Base-by-base conservation (phyloP, 1,140 invertebrate genomes). In the Saccostrea cuccullata region DNA sequence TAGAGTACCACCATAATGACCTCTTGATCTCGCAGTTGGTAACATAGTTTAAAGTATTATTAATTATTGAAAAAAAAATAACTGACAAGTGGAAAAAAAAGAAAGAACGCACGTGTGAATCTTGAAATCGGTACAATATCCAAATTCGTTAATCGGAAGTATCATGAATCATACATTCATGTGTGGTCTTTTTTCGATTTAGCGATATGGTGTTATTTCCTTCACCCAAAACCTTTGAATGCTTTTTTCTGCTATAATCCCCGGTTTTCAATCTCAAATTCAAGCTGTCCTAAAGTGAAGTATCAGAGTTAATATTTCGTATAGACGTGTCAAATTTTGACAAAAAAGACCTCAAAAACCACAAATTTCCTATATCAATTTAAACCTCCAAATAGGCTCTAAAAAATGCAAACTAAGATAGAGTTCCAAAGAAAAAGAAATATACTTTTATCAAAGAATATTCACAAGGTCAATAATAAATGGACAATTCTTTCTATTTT, bases 141-240 rank as follows among this genome's bases (percentile, higher is more conserved):
- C 23, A 6, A 77, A 30, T 77, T 77, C 70, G 13, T 11, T 40
- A 77, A 77, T 77, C 70, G 30, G 70, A 77, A 77, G 70, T 36
- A 77, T 36, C 26, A 13, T 77, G 70, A 77, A 77, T 77, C 70
- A 77, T 77, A 73, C 13, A 77, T 13, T 30, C 23, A 30, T 77
- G 70, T 77, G 23, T 77, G 70, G 70, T 36, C 70, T 40, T 26
- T 9, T 1, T 36, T 26, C 5, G 47, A 47, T 47, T 47, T 47
- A 47, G 47, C 9, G 47, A 47, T 47, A 47, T 47, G 47, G 9
- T 9, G 9, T 8, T 47, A 47, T 47, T 47, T 47, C 5, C 47
- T 9, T 47, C 47, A 47, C 47, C 47, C 1, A 47, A 47, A 8
- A 47, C 47, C n/a, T 60, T 60, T 17, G 0, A 20, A 64, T 64